Evolutionary conservation across 2,113 vertebrate genomes (phyloP).

Genomic region (Macrotus californicus): DNA sequence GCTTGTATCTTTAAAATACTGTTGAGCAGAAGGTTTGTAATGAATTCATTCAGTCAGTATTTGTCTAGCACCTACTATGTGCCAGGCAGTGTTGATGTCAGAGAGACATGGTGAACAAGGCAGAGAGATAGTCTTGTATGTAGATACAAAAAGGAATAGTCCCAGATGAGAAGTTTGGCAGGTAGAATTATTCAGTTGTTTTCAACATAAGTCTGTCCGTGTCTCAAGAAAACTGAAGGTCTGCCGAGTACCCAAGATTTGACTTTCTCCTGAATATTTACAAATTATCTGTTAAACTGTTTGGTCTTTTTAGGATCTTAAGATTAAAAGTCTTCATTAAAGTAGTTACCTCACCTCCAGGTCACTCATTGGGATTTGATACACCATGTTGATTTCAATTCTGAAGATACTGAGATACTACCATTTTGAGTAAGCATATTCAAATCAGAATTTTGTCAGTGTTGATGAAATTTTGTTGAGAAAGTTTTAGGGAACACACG

Average conservation of each 20-base stretch:
- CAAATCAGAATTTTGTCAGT: constrained; percentile 15
- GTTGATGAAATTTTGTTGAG: not conserved
- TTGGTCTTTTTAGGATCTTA: not conserved
- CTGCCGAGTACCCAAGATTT: not conserved
- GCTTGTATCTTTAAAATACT: not conserved
- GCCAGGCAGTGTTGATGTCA: not conserved
- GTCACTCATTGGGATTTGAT: not conserved
- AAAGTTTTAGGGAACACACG: not conserved
- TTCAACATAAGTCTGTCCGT: not conserved
- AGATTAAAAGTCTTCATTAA: not conserved
- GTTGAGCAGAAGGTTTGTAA: not conserved
- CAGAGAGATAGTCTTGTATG: not conserved
- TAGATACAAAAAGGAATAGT: not conserved
- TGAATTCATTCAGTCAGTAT: not conserved
- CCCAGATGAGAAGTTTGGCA: not conserved
- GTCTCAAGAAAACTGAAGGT: not conserved
- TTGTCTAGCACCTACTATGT: not conserved
- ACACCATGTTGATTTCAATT: not conserved
- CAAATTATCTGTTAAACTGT: not conserved
- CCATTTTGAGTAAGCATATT: not conserved
- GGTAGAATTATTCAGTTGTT: not conserved
- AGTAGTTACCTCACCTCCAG: not conserved
- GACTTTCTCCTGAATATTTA: not conserved
- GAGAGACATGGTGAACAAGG: not conserved
- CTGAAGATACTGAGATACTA: not conserved